Evolutionary conservation across 2,888 invertebrate species (phyloP).

Genomic region (Patella caerulea): DNA sequence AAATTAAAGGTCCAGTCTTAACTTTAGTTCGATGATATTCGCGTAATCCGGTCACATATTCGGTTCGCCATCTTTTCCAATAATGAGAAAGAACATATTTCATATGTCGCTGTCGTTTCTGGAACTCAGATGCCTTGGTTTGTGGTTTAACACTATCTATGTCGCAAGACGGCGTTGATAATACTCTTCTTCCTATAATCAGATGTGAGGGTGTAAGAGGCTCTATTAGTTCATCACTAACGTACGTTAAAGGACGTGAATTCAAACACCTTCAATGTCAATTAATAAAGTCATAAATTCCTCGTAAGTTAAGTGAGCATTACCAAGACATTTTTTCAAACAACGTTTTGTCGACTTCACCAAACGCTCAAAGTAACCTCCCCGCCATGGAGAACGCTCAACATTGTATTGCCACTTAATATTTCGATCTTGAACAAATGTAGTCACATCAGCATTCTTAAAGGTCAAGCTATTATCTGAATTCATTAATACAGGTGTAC

Average conservation of each 20-base stretch:
- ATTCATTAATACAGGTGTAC: background rate
- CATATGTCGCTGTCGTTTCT: background rate
- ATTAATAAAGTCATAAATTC: background rate
- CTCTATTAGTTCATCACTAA: background rate
- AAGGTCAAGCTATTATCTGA: conserved; percentile 1
- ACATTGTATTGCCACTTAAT: background rate
- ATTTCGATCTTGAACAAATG: background rate
- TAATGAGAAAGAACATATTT: background rate
- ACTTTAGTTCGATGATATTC: background rate
- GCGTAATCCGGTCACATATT: background rate
- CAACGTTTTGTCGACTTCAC: background rate
- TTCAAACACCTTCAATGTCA: conserved; percentile 1
- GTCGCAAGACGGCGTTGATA: background rate
- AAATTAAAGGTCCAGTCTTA: background rate
- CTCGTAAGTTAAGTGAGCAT: background rate
- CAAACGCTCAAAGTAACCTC: conserved; percentile 1
- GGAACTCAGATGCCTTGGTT: background rate
- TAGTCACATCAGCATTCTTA: background rate
- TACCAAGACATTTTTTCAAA: background rate
- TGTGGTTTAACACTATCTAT: background rate
- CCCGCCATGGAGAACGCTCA: background rate
- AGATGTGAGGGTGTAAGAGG: background rate
- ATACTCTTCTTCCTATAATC: background rate
- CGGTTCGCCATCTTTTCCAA: background rate
- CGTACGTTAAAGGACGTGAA: background rate